These are phyloP conservation scores for Hexactinellida sp. DNA, from an alignment of 37 sponge, comb jelly and placozoan genomes.

Conservation along the genomic window DNA sequence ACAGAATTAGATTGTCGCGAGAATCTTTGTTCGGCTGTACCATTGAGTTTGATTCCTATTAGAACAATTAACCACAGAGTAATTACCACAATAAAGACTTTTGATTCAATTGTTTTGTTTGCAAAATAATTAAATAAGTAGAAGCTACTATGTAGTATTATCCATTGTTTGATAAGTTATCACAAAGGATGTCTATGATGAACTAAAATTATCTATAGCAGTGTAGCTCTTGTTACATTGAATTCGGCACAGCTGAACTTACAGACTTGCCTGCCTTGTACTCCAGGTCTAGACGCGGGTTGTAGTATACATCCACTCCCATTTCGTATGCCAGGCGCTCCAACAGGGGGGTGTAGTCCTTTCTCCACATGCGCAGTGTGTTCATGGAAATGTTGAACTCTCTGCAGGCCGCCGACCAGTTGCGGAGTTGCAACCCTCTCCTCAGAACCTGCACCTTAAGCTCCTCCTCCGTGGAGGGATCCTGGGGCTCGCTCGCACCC, in stretches of 20 bases:
- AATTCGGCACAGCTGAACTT: not conserved
- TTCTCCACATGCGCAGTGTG: not conserved
- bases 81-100: too few species aligned
- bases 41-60: not conserved
- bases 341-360: not conserved
- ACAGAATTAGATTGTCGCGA: not conserved
- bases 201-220: too few species aligned
- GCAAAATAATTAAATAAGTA: too few species aligned
- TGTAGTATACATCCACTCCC: not conserved
- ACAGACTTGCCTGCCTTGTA: not conserved
- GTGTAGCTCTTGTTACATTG: too few species aligned
- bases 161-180: too few species aligned
- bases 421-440: not conserved
- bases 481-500: not conserved
- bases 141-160: too few species aligned
- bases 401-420: not conserved
- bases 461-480: not conserved
- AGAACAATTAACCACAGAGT: not conserved
- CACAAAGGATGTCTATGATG: too few species aligned
- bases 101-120: too few species aligned
- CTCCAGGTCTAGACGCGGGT: not conserved
- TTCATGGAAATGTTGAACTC: not conserved
- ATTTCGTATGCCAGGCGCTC: not conserved
- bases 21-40: not conserved
- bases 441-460: not conserved